Evolutionary conservation across 2,113 vertebrate genomes (phyloP), one percentile per base, ranked within the genome.

Genomic region (Erythrolamprus reginae): DNA sequence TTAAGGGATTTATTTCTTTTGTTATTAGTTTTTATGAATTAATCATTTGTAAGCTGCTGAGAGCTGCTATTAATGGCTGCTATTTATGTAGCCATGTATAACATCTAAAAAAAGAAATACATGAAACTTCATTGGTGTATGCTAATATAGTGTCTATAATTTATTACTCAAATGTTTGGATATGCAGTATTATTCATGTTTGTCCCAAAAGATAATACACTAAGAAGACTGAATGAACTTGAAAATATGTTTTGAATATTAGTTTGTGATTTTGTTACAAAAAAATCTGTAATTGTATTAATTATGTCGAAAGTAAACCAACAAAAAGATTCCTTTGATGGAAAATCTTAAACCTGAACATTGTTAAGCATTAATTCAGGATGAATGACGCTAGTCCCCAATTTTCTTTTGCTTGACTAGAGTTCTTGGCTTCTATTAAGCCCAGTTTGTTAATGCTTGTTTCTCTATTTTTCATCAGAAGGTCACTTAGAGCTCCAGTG

Each of bases 401-500:
- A 82, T 87, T 87, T 52, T 61, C 33, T 88, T 91, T 91, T 56
- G 47, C 70, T 87, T 88, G 52, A 50, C 28, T 82, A 82, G 86
- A 88, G 83, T 61, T 33, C 33, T 0, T 5, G 82, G 17, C 82
- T 48, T 84, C 88, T 51, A 15, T 52, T 88, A 92, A 90, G 23
- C 50, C 33, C 28, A 28, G 1, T 70, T 91, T 91, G 19, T 13
- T 61, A 83, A 55, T 89, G 4, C 47, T 88, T 84, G 48, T 94
- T 93, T 93, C 89, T 83, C 1, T 51, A 70, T 93, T 93, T 90
- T 51, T 88, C 65, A 85, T 89, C 88, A 93, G 93, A 94, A 94
- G 87, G 90, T 88, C 90, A 92, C 84, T 89, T 86, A 56, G 84
- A 88, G 90, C 85, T 94, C 89, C 53, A 84, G 93, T 88, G 42